Conservation (phyloP, 1,140 invertebrate genomes). For the Polypedilum vanderplanki region DNA sequence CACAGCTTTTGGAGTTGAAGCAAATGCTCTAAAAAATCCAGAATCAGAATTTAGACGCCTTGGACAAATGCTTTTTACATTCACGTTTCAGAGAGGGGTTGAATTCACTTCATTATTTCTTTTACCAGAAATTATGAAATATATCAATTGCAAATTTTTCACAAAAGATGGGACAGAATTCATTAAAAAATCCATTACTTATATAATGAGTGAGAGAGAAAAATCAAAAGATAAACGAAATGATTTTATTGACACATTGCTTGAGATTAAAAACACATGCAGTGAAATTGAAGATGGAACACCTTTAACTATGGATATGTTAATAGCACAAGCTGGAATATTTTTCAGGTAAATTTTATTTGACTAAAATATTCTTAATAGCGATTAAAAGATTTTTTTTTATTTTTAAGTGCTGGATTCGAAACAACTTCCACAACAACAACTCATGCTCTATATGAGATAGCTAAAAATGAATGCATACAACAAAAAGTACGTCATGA, state of each 20-base stretch:
- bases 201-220: constrained; percentile 39
- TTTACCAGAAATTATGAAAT: constrained; percentile 39
- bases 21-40: constrained; percentile 47
- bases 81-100: constrained; percentile 47
- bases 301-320: constrained; percentile 41
- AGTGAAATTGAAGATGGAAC: background rate
- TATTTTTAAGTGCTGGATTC: constrained; percentile 66
- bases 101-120: constrained; percentile 46
- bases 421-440: constrained; percentile 70
- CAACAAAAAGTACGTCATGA: constrained; percentile 58
- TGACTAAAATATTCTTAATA: no score
- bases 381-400: no score
- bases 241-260: constrained; percentile 46
- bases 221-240: constrained; percentile 37
- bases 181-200: constrained; percentile 40
- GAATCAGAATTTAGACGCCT: constrained; percentile 44
- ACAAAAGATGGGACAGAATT: constrained; percentile 38
- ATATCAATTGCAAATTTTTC: constrained; percentile 33
- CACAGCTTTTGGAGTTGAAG: constrained; percentile 52
- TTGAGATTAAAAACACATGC: constrained; percentile 35
- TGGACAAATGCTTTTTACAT: constrained; percentile 47
- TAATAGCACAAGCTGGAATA: constrained; percentile 59
- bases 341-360: no score
- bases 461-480: constrained; percentile 59
- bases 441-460: constrained; percentile 55